These are phyloP conservation scores for Chaetogeoica ovagalla DNA, from an alignment of 2,888 invertebrate species.

Conservation along the genomic window DNA sequence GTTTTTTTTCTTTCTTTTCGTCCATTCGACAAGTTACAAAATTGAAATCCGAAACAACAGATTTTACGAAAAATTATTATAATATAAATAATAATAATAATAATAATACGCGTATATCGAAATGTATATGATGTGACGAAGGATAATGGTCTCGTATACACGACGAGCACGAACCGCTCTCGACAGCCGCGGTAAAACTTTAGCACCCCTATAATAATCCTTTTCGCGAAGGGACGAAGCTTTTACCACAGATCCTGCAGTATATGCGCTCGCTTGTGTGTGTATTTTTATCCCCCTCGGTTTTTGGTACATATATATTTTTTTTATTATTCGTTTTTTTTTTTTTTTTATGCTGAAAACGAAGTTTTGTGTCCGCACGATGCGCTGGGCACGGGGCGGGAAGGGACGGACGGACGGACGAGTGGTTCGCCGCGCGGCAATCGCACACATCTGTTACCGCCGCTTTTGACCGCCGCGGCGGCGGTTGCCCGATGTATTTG, in stretches of 20 bases:
- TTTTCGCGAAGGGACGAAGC: constrained; percentile 5
- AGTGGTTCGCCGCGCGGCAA: constrained; percentile 29
- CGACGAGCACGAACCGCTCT: not conserved
- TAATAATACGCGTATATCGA: not conserved
- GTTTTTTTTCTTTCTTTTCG: too few relatives aligned
- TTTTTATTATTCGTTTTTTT: constrained; percentile 17
- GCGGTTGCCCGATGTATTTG: constrained; percentile 48
- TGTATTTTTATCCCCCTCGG: constrained; percentile 39
- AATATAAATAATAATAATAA: too few relatives aligned
- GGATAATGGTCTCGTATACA: constrained; percentile 12
- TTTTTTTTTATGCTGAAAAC: constrained; percentile 50
- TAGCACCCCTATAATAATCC: constrained; percentile 45
- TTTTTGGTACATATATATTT: not conserved
- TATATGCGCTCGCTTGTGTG: not conserved
- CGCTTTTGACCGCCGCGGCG: constrained; percentile 48
- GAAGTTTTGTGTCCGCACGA: constrained; percentile 44
- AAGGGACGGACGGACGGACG: not conserved
- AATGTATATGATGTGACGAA: constrained; percentile 19
- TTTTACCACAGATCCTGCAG: constrained; percentile 41
- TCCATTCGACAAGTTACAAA: too few relatives aligned
- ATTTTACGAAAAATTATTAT: too few relatives aligned
- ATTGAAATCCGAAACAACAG: too few relatives aligned
- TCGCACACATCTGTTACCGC: constrained; percentile 51
- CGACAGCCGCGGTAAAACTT: constrained; percentile 42
- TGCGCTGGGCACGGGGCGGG: not conserved